Base-by-base conservation (phyloP, 64 coral and sea anemone genomes). In the Orbicella faveolata region DNA sequence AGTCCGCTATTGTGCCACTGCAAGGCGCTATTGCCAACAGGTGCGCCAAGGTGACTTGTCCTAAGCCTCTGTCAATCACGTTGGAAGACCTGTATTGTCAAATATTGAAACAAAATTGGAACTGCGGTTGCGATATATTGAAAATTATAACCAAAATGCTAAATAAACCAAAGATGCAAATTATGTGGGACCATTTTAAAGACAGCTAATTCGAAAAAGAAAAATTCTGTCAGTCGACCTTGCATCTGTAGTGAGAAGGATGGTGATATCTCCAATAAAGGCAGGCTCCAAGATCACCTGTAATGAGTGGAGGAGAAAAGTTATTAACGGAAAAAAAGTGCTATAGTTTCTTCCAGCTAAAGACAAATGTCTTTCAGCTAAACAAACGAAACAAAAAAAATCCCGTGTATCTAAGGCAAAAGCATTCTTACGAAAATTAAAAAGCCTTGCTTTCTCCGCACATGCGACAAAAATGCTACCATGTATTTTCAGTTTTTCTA, bases 121-220 rank as follows among this genome's bases (percentile, higher is more conserved):
- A 52, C 82, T 73, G 65, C 35, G 63, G 82, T 73, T 52, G 36
- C 30, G 3, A n/a, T 52, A 26, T 52, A 85, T n/a, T 52, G 82
- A 85, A 52, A 52, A 85, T 51, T n/a, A 84, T 66, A 26, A 68
- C 81, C 81, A 68, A 37, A 69, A n/a, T 68, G 36, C 34, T 36
- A 84, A 66, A 83, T 65, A 68, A 83, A 83, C 64, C 18, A 52
- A 16, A 13, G 16, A 52, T 30, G 65, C 63, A 7, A 85, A 37
- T 70, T 16, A 70, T 72, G 3, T 33, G 64, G 65, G 23, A 16
- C n/a, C 70, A 2, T 26, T 53, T 30, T 53, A 23, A 52, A 21
- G 11, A 4, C 4, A 36, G 52, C 21, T 26, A 37, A 41, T 73
- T 21, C 44, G 53, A 85, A 81, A 35, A 85, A 52, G 19, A 39